These are phyloP conservation scores for Halcyon smyrnensis DNA, from an alignment of 2,797 vertebrate species.

Conservation along the genomic window DNA sequence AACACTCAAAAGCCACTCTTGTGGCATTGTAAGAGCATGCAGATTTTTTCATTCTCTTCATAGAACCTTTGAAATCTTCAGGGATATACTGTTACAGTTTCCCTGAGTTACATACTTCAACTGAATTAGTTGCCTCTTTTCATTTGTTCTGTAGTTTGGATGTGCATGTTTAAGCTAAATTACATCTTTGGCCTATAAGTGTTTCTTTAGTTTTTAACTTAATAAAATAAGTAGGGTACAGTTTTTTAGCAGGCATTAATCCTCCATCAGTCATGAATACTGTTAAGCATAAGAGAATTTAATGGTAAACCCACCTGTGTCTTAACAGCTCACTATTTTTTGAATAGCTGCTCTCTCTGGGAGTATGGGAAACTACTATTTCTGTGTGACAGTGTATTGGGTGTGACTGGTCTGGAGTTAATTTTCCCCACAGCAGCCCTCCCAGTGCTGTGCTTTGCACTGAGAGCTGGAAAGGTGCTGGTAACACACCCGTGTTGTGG, in stretches of 20 bases:
- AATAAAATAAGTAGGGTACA: not conserved
- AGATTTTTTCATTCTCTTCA: not conserved
- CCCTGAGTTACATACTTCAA: not conserved
- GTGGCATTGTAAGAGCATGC: not conserved
- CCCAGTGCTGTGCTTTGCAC: too few species aligned
- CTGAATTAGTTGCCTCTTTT: not conserved
- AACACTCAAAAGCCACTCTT: not conserved
- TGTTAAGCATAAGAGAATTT: not conserved
- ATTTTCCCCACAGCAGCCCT: too few species aligned
- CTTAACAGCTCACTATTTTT: not conserved
- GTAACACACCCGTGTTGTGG: too few species aligned
- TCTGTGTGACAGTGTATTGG: not conserved
- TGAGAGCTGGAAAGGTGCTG: too few species aligned
- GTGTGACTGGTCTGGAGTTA: too few species aligned
- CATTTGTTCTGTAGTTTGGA: not conserved
- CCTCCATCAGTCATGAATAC: not conserved
- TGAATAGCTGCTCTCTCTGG: not conserved
- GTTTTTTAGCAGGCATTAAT: not conserved
- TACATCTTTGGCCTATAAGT: not conserved
- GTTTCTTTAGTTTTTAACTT: not conserved
- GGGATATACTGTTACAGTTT: not conserved
- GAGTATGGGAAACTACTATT: not conserved
- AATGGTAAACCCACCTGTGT: not conserved
- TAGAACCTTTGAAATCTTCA: not conserved
- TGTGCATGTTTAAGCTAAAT: not conserved